Base-by-base conservation (phyloP, 2,797 vertebrate species). In the Peromyscus eremicus region DNA sequence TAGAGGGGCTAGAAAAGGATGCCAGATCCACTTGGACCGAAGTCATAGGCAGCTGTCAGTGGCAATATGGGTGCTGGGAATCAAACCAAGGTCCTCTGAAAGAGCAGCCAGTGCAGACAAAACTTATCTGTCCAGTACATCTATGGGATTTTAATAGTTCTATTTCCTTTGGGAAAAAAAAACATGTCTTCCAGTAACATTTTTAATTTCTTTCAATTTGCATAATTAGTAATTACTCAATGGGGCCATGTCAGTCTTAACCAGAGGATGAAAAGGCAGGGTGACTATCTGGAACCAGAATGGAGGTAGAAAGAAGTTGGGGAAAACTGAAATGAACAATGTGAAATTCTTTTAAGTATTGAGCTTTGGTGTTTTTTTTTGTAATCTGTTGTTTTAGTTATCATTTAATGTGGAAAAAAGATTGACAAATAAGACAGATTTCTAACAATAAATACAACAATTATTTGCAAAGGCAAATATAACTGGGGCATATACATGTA, bases 171-270 rank as follows among this genome's bases (percentile, higher is more conserved):
- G 40, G 5, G n/a, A n/a, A n/a, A 13, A 27, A 4, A 85, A 70
- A 92, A 32, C 13, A 49, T 82, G 40, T 37, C 34, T 86, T 79
- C 85, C 46, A 92, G 70, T 91, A 95, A n/a, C 0, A 27, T 85
- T 81, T 85, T 82, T 79, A 85, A 37, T 14, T 32, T 8, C 66
- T 91, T 91, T 93, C 43, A 92, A 0, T 52, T 70, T 66, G 12
- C 0, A 49, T 4, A 13, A 89, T 82, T 86, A 91, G n/a, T 46
- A 88, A 34, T 92, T 95, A 89, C 23, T 96, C 87, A 55, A 60
- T 52, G 52, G 46, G 17, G 27, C 34, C 66, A 76, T 43, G 57
- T 92, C 49, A 88, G 6, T 37, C 3, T 91, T 92, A 92, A 87
- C 49, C 46, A 37, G 27, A 79, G 14, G 13, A 2, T 32, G 21